Evolutionary conservation across 2,797 vertebrate genomes (phyloP).

Genomic region (Hippopotamyrus pictus): DNA sequence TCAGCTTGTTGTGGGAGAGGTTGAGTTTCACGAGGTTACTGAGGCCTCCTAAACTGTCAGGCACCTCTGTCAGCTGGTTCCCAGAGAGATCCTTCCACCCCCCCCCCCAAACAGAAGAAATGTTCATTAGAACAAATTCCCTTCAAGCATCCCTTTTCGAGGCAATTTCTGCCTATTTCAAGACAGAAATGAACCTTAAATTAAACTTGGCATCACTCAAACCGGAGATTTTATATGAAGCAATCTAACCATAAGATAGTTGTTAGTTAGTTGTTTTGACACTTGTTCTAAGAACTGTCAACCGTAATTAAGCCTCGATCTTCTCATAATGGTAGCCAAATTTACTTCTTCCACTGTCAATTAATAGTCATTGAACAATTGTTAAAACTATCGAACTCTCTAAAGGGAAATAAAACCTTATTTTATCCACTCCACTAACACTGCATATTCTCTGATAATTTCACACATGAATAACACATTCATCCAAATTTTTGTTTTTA

Average conservation of each 20-base stretch:
- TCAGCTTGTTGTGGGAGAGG: slow-evolving; percentile 69
- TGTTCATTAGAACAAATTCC: background rate
- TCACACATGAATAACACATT: background rate
- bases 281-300: background rate
- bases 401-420: background rate
- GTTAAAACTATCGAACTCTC: background rate
- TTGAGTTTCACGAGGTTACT: slow-evolving; percentile 59
- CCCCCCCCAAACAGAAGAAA: slow-evolving; percentile 31
- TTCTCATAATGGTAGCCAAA: background rate
- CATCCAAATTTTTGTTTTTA: background rate
- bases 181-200: background rate
- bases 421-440: background rate
- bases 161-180: background rate
- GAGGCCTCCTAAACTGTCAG: slow-evolving; percentile 62
- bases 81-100: slow-evolving; percentile 68
- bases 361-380: background rate
- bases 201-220: background rate
- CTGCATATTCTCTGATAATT: background rate
- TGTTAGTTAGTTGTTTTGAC: too few relatives aligned
- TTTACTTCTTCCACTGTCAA: background rate
- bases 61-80: slow-evolving; percentile 62
- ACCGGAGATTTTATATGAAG: background rate
- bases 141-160: background rate
- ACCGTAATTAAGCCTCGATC: background rate
- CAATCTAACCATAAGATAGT: background rate